Evolutionary conservation across 2,888 invertebrate genomes (phyloP).

Genomic region (Plagodis dolabraria): DNA sequence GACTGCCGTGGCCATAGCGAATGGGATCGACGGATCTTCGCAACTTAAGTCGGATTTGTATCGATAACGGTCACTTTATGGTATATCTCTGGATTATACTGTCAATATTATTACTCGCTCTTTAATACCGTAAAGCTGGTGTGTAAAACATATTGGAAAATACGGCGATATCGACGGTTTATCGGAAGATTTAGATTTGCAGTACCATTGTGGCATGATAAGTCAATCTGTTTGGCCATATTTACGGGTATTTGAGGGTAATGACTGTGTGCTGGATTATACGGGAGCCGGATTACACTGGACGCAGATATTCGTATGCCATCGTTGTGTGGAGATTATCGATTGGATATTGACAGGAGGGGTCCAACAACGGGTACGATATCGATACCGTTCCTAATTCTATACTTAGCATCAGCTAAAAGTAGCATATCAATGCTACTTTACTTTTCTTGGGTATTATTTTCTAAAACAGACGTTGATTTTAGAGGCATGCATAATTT

Average conservation of each 20-base stretch:
- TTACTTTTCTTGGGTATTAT: too few relatives aligned
- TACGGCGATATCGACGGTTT: slow-evolving; percentile 57
- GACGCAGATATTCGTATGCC: slow-evolving; percentile 13
- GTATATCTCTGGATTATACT: slow-evolving; percentile 71
- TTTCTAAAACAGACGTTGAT: too few relatives aligned
- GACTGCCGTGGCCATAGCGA: slow-evolving; percentile 18
- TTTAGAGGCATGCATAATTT: too few relatives aligned
- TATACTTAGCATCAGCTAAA: too few relatives aligned
- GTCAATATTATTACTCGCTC: slow-evolving; percentile 82
- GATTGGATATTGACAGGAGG: slow-evolving; percentile 1
- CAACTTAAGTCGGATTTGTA: slow-evolving; percentile 73
- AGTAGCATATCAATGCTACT: too few relatives aligned
- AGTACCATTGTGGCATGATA: slow-evolving; percentile 32
- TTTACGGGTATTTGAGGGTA: slow-evolving; percentile 33
- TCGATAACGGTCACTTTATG: slow-evolving; percentile 75
- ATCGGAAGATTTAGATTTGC: slow-evolving; percentile 38
- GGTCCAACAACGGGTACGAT: too few relatives aligned
- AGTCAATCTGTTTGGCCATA: slow-evolving; percentile 36
- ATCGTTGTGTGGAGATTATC: slow-evolving; percentile 13
- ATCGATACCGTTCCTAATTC: too few relatives aligned
- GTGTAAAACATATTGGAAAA: slow-evolving; percentile 81
- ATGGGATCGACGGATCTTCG: slow-evolving; percentile 53
- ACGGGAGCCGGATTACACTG: slow-evolving; percentile 5
- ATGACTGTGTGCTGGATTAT: slow-evolving; percentile 20
- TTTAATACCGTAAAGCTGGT: slow-evolving; percentile 81